Conservation (phyloP, 2,888 invertebrate species). For the Acanthococcus lagerstroemiae region DNA sequence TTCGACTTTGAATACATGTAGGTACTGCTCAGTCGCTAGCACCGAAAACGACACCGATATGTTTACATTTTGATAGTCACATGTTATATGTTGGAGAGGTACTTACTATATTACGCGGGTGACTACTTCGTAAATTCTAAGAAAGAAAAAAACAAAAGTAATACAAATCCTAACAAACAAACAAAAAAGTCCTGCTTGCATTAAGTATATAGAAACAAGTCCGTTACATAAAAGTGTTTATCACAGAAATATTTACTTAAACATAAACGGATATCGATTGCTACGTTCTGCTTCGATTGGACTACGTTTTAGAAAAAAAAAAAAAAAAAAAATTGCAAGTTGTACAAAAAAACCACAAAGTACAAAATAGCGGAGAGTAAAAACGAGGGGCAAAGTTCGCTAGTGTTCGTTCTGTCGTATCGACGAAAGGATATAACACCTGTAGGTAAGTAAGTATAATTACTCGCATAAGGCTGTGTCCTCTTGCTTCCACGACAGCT, state of each 20-base stretch:
- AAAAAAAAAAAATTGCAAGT: not conserved
- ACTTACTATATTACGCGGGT: not conserved
- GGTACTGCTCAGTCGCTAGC: too few species aligned
- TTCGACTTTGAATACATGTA: too few species aligned
- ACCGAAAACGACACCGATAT: too few species aligned
- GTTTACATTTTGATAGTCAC: too few species aligned
- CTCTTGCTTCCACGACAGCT: conserved; percentile 39
- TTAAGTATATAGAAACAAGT: conserved; percentile 4
- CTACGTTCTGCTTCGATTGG: not conserved
- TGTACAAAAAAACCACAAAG: not conserved
- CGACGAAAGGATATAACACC: too few species aligned
- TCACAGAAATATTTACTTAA: conserved; percentile 23
- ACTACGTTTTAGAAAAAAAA: not conserved
- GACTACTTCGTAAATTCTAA: not conserved
- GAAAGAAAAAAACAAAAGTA: conserved; percentile 1
- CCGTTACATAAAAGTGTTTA: conserved; percentile 26
- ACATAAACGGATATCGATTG: conserved; percentile 11
- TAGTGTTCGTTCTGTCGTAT: not conserved
- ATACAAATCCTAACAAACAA: not conserved
- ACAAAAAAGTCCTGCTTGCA: too few species aligned
- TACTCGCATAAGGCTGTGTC: conserved; percentile 24
- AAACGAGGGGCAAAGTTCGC: not conserved
- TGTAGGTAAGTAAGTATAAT: too few species aligned
- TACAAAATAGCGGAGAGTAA: not conserved
- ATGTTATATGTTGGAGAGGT: too few species aligned